Evolutionary conservation across 1,140 invertebrate species (phyloP), one percentile per base, ranked within the genome.

Genomic region (Pseudomyrmex cubaensis): DNA sequence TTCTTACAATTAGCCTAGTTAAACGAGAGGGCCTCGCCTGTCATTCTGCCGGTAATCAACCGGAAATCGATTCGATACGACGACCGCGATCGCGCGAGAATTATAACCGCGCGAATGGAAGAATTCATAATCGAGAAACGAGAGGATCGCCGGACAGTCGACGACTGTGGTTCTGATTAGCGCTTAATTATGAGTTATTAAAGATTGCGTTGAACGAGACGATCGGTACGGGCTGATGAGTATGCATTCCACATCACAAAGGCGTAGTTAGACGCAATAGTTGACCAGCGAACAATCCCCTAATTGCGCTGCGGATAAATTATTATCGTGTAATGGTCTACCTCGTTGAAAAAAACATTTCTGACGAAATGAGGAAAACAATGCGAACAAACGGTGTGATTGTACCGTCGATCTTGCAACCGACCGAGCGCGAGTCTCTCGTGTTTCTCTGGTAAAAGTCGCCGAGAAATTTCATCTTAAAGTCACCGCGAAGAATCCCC

Each of bases 261-360:
- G 54, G 54, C 52, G 64, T 25, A 20, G 67, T 46, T 78, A 70
- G 35, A 46, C 48, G 48, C 48, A 10, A 46, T 12, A 9, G 62
- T 66, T 75, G 84, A 74, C 69, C 67, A 74, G 69, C 70, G 25
- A 66, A 82, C 46, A 63, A 69, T 75, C 35, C 56, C 48, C 56
- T 85, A 85, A 85, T 85, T 85, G 78, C 22, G 78, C 22, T 52
- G 70, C 15, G 57, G 52, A 85, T 85, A 85, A 35, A 35, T 35
- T 35, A 82, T 85, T 61, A 66, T 56, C 35, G 62, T 69, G 20
- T 25, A 50, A 35, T 35, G 35, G 10, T 35, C 59, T 69, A 69
- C 22, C 61, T 74, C 20, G 56, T 82, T 85, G 35, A 35, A 35
- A 35, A 0, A 35, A 82, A 62, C 57, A 13, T n/a, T 44, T 52